phyloP scores from a whole-genome alignment of 1,140 invertebrate species.

The Colletes gigas region DNA sequence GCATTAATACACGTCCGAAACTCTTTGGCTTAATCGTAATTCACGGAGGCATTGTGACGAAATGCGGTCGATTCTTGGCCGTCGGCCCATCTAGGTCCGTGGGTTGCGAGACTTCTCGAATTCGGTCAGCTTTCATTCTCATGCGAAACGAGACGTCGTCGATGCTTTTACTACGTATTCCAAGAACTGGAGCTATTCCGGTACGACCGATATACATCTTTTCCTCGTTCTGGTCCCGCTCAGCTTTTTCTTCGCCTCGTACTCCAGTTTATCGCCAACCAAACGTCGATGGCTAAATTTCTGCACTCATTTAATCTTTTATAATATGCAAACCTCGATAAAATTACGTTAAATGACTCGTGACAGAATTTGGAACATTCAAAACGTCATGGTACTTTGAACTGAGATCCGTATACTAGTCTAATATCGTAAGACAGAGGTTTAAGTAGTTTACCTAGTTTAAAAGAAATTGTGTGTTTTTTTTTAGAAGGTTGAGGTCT shows the following conservation, averaged over 20 bases:
- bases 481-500: no score
- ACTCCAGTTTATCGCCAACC: background rate
- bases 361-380: no score
- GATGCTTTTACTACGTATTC: constrained; percentile 11
- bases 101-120: constrained; percentile 6
- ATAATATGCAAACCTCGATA: no score
- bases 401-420: no score
- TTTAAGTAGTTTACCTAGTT: no score
- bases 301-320: no score
- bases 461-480: no score
- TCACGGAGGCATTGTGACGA: constrained; percentile 47
- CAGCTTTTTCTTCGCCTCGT: background rate
- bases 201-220: background rate
- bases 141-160: background rate
- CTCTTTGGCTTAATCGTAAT: constrained; percentile 47
- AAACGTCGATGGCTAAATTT: no score
- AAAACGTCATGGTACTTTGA: no score
- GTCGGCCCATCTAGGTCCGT: constrained; percentile 24
- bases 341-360: no score
- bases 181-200: constrained; percentile 33
- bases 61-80: constrained; percentile 48
- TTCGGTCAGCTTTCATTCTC: constrained; percentile 29
- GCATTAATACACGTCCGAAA: constrained; percentile 46
- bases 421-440: no score
- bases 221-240: background rate